Percentiles rank a stretch among this genome's conserved stretches.
These are phyloP conservation scores for Epinotia bilunana DNA, from an alignment of 2,888 invertebrate species.

Conservation along the genomic window DNA sequence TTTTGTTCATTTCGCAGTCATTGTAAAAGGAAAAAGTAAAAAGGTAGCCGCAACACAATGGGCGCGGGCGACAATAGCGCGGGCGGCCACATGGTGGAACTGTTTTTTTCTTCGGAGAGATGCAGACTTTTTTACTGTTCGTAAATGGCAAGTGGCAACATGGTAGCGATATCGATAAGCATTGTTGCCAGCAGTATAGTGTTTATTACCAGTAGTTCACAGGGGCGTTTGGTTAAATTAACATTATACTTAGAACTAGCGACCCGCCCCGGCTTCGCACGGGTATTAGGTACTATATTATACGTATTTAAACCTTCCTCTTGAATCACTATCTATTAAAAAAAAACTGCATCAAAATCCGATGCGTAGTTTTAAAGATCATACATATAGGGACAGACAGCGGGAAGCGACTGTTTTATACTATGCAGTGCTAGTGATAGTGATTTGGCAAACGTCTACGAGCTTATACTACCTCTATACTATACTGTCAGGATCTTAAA, in stretches of 20 bases:
- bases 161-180: slow-evolving; percentile 40
- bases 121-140: slow-evolving; percentile 72
- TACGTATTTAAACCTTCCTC: too few relatives aligned
- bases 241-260: background rate
- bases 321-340: too few relatives aligned
- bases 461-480: too few relatives aligned
- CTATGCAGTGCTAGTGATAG: too few relatives aligned
- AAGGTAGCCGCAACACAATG: slow-evolving; percentile 74
- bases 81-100: slow-evolving; percentile 71
- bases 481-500: background rate
- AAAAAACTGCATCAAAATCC: too few relatives aligned
- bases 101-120: slow-evolving; percentile 68
- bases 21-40: slow-evolving; percentile 68
- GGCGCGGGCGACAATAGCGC: slow-evolving; percentile 71
- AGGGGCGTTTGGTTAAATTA: background rate
- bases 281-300: too few relatives aligned
- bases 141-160: slow-evolving; percentile 63
- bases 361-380: too few relatives aligned
- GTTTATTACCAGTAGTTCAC: slow-evolving; percentile 12
- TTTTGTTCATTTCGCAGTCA: slow-evolving; percentile 71
- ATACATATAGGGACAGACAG: too few relatives aligned
- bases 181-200: slow-evolving; percentile 28
- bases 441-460: too few relatives aligned
- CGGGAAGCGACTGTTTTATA: too few relatives aligned
- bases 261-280: too few relatives aligned